Evolutionary conservation across 2,888 invertebrate genomes (phyloP).

Genomic region (Taenaris catops): DNA sequence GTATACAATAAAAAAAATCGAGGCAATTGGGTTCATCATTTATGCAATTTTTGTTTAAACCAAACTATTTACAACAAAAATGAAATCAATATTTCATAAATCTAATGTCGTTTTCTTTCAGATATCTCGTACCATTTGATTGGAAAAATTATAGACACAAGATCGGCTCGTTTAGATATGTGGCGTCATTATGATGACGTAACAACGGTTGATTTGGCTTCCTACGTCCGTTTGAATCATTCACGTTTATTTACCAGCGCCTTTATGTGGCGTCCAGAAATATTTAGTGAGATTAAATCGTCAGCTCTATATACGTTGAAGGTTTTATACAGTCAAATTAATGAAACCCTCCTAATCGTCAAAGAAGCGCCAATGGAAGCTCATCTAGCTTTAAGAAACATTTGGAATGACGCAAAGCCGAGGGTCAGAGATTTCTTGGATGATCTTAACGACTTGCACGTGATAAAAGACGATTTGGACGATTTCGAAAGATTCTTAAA

Average conservation of each 20-base stretch:
- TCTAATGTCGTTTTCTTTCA: constrained; percentile 28
- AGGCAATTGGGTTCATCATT: too few relatives aligned
- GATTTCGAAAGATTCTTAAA: constrained; percentile 85
- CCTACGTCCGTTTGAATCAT: constrained; percentile 90
- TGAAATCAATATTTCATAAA: too few relatives aligned
- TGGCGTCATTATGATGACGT: constrained; percentile 92
- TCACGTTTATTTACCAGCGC: constrained; percentile 89
- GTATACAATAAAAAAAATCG: too few relatives aligned
- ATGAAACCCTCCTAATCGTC: constrained; percentile 60
- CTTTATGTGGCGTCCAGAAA: constrained; percentile 89
- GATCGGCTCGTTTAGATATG: constrained; percentile 86
- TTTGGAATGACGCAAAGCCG: constrained; percentile 88
- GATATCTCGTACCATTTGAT: constrained; percentile 83
- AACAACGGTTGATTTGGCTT: constrained; percentile 86
- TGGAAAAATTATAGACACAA: constrained; percentile 87
- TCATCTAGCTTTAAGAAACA: constrained; percentile 81
- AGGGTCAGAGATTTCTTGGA: constrained; percentile 84
- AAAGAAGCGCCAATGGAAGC: constrained; percentile 84
- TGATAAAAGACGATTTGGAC: constrained; percentile 86
- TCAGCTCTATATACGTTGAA: constrained; percentile 49
- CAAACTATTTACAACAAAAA: too few relatives aligned
- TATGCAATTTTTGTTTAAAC: too few relatives aligned
- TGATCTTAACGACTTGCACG: constrained; percentile 85
- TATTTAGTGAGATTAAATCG: constrained; percentile 74
- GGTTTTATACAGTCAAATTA: constrained; percentile 59